A percentile compares a stretch with the other conserved stretches of the same genome.
Conservation (phyloP, 2,888 invertebrate species). For the Dinocampus coccinellae region DNA sequence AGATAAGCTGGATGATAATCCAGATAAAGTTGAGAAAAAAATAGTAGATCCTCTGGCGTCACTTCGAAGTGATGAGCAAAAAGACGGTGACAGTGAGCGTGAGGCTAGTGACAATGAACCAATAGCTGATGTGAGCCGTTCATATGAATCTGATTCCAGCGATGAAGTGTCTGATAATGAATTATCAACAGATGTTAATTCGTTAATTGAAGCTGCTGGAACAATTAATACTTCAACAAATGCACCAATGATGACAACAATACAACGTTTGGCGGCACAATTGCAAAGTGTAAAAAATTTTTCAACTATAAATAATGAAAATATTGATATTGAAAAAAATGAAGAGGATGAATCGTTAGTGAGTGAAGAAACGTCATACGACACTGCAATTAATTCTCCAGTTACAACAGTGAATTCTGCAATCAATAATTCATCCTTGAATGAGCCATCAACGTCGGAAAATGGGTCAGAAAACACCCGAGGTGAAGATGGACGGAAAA, state of each 20-base stretch:
- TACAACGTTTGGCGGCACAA: constrained; percentile 65
- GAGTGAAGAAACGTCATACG: constrained; percentile 1
- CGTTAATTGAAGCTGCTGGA: constrained; percentile 58
- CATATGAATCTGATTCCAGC: constrained; percentile 58
- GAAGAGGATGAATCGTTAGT: neutral
- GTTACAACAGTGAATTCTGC: constrained; percentile 47
- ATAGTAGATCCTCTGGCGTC: constrained; percentile 53
- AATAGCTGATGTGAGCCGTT: constrained; percentile 28
- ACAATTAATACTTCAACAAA: constrained; percentile 55
- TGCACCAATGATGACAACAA: constrained; percentile 63
- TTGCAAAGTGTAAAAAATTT: constrained; percentile 57
- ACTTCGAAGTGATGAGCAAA: constrained; percentile 40
- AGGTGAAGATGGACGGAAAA: constrained; percentile 49
- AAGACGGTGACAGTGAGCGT: constrained; percentile 50
- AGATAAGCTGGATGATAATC: neutral
- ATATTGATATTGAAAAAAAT: constrained; percentile 1
- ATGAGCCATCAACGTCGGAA: neutral
- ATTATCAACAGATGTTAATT: constrained; percentile 56
- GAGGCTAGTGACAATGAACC: constrained; percentile 54
- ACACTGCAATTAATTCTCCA: constrained; percentile 49
- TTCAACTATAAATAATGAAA: constrained; percentile 9
- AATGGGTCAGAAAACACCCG: constrained; percentile 1
- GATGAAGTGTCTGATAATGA: constrained; percentile 60
- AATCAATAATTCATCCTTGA: neutral
- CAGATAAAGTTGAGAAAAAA: constrained; percentile 41